phyloP scores from a whole-genome alignment of 1,140 invertebrate genomes.

The Drosophila nasuta region DNA sequence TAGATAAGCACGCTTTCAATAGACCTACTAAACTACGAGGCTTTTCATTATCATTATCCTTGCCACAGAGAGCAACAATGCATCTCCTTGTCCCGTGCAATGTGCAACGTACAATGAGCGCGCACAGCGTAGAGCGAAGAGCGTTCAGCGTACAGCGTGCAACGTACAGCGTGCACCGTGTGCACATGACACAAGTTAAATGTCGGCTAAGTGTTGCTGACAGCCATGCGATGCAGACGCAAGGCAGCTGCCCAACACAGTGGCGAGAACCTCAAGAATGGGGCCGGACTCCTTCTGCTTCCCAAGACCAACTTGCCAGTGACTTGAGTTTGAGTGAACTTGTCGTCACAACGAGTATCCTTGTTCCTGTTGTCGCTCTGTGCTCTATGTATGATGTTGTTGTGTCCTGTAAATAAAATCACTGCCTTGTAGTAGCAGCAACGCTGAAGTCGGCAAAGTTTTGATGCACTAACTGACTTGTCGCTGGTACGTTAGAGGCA shows the following conservation, averaged over 20 bases:
- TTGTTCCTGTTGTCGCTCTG: conserved; percentile 23
- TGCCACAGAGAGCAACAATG: not conserved
- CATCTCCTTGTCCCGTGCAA: conserved; percentile 4
- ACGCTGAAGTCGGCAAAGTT: conserved; percentile 58
- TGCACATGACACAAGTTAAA: conserved; percentile 78
- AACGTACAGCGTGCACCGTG: not conserved
- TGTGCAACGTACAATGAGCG: not conserved
- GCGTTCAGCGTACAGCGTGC: conserved; percentile 1
- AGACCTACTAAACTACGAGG: not conserved
- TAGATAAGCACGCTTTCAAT: conserved; percentile 1
- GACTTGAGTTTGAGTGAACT: conserved; percentile 17
- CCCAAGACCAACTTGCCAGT: not conserved
- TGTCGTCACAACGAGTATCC: conserved; percentile 37
- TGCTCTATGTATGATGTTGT: not conserved
- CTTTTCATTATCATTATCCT: conserved; percentile 26
- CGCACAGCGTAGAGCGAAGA: not conserved
- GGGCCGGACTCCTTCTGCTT: too few species aligned
- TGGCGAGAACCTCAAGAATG: not conserved
- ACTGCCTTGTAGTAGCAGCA: conserved; percentile 69
- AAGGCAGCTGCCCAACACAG: conserved; percentile 13
- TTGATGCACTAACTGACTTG: conserved; percentile 69
- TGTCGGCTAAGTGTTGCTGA: conserved; percentile 73
- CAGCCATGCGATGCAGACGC: conserved; percentile 58
- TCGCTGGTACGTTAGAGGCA: conserved; percentile 27
- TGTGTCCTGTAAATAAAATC: conserved; percentile 65